Conservation (phyloP, 2,888 invertebrate species). For the Microlaimidae sp. region DNA sequence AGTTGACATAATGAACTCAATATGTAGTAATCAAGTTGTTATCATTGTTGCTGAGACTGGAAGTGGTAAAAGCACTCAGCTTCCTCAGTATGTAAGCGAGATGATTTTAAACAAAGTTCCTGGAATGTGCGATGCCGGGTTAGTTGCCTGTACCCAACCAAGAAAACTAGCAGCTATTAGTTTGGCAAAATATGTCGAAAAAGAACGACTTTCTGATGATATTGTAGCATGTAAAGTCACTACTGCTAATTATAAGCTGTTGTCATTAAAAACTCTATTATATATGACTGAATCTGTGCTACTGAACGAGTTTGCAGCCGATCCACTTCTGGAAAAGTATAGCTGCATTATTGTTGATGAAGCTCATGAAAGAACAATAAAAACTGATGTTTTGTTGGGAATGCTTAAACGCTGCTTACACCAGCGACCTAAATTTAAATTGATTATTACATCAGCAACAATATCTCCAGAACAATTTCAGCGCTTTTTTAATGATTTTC, state of each 20-base stretch:
- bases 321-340: conserved; percentile 21
- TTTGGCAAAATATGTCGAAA: conserved; percentile 34
- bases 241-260: conserved; percentile 15
- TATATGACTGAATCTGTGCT: neutral
- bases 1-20: too few relatives aligned
- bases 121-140: conserved; percentile 23
- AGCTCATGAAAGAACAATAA: conserved; percentile 35
- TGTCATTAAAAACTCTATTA: neutral
- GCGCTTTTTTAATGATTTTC: conserved; percentile 28
- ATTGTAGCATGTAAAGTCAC: conserved; percentile 25
- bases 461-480: conserved; percentile 35
- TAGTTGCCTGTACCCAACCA: conserved; percentile 37
- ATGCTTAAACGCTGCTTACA: conserved; percentile 33
- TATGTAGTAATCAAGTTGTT: conserved; percentile 28
- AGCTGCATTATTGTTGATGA: conserved; percentile 32
- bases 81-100: conserved; percentile 35
- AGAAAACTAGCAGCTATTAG: conserved; percentile 37
- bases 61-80: conserved; percentile 39
- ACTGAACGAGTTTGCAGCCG: conserved; percentile 22
- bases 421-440: conserved; percentile 25
- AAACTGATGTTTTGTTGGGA: conserved; percentile 37
- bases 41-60: conserved; percentile 37
- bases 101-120: too few relatives aligned
- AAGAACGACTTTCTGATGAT: conserved; percentile 28
- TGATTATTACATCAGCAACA: conserved; percentile 38